Percentiles rank a stretch among this genome's conserved stretches.
These are phyloP conservation scores for Xestia sexstrigata DNA, from an alignment of 2,888 invertebrate species.

Conservation along the genomic window DNA sequence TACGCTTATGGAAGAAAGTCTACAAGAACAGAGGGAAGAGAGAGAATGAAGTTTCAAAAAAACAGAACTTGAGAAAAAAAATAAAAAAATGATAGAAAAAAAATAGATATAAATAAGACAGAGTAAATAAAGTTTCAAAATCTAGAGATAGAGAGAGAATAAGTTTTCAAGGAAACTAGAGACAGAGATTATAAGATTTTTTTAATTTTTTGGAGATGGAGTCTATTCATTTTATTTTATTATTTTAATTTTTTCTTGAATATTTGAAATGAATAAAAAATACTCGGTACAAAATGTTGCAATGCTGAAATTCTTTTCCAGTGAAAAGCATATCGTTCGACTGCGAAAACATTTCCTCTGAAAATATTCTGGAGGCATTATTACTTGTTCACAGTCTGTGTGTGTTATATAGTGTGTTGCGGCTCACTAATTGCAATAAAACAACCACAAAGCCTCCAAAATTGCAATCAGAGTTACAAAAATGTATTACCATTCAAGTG, in stretches of 20 bases:
- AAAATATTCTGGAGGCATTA: neutral
- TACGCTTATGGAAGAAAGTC: neutral
- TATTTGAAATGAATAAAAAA: too few species aligned
- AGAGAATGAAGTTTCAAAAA: neutral
- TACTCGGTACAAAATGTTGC: neutral
- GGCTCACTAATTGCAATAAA: conserved; percentile 4
- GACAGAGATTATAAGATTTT: too few species aligned
- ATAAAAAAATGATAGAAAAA: too few species aligned
- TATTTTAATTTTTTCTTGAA: too few species aligned
- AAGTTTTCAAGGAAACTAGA: neutral
- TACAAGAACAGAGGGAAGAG: neutral
- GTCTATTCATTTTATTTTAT: too few species aligned
- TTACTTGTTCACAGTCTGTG: neutral
- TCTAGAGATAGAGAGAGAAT: too few species aligned
- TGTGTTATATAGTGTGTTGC: neutral
- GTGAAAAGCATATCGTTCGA: neutral
- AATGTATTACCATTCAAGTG: neutral
- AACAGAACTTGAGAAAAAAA: too few species aligned
- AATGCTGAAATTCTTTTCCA: neutral
- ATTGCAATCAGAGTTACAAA: conserved; percentile 7
- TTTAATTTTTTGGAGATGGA: too few species aligned
- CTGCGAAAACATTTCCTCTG: neutral
- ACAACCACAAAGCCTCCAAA: neutral
- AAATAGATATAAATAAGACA: too few species aligned
- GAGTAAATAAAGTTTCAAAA: neutral